Evolutionary conservation across 2,797 vertebrate species (phyloP), one percentile per base, ranked within the genome.

Genomic region (Synanceia verrucosa): DNA sequence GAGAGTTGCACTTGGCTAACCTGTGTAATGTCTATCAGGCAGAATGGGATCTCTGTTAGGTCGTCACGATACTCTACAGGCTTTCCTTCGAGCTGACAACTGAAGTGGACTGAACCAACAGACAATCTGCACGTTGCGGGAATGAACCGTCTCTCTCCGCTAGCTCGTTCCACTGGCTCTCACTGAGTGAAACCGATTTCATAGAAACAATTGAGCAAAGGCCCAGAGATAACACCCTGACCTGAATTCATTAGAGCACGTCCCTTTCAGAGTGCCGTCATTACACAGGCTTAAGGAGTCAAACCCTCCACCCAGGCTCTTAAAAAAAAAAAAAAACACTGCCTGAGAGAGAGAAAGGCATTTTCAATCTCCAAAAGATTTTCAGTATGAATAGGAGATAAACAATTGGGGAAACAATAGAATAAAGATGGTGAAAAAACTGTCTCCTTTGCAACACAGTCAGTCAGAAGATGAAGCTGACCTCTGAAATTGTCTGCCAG

Each of bases 341-440:
- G 26, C 65, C 33, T 52, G 26, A 44, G 55, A 70, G 21, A 73
- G 47, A 70, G 76, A 70, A 69, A 23, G n/a, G 39, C 12, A 52
- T 72, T 85, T 79, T 77, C 69, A 70, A 65, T 79, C 73, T 70
- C 31, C 21, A 55, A 58, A 70, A 85, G 44, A 81, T 46, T 63
- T 19, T 50, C 47, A 28, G 12, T 10, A 70, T 79, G 65, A 80
- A 89, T 78, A 82, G 84, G 77, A 79, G 55, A 90, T 78, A 82
- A 78, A 80, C 63, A 77, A 68, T 12, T 52, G 48, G 11, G 31
- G 37, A 56, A 66, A 57, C 26, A 70, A 43, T 1, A 63, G 14
- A 65, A 80, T 29, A 69, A 59, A 76, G 36, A 29, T 26, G 29
- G 26, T 23, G 41, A 53, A 50, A 79, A 68, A 68, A 39, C 34